These are phyloP conservation scores for Liopterus haemorrhoidalis DNA, from an alignment of 2,888 invertebrate species.

Conservation along the genomic window DNA sequence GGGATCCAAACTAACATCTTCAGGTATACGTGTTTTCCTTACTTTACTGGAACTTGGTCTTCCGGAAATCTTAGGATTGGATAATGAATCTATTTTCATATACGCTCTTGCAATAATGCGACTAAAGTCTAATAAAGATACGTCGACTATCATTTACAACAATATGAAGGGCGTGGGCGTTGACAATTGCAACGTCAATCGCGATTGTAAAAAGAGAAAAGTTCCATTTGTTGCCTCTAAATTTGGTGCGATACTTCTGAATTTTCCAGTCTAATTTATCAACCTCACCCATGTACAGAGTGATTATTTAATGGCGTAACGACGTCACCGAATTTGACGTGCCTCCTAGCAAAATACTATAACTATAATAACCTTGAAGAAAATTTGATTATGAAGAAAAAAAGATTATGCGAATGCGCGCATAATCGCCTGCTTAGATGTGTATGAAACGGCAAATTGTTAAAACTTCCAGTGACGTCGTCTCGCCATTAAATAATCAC, in stretches of 20 bases:
- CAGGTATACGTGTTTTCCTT: slow-evolving; percentile 4
- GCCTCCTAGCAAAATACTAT: too few relatives aligned
- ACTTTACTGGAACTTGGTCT: slow-evolving; percentile 4
- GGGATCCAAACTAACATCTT: slow-evolving; percentile 8
- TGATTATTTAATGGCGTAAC: too few relatives aligned
- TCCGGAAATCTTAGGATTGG: slow-evolving; percentile 8
- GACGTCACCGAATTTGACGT: too few relatives aligned
- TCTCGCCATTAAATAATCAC: too few relatives aligned
- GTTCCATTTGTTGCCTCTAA: slow-evolving; percentile 12
- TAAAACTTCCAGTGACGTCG: too few relatives aligned
- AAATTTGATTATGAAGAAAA: too few relatives aligned
- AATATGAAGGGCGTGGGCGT: slow-evolving; percentile 10
- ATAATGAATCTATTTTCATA: slow-evolving; percentile 9
- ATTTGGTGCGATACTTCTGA: slow-evolving; percentile 15
- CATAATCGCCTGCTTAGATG: too few relatives aligned
- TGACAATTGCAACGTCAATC: slow-evolving; percentile 4
- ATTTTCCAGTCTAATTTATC: slow-evolving; percentile 16
- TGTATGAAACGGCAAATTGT: too few relatives aligned
- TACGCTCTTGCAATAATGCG: slow-evolving; percentile 12
- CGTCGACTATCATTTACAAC: slow-evolving; percentile 4
- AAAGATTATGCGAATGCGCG: too few relatives aligned
- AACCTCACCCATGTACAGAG: slow-evolving; percentile 15
- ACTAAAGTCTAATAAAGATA: slow-evolving; percentile 13
- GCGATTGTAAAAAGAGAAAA: slow-evolving; percentile 2
- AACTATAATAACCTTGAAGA: too few relatives aligned